phyloP scores from a whole-genome alignment of 2,113 vertebrate species.

The Oreochromis tanganicae region DNA sequence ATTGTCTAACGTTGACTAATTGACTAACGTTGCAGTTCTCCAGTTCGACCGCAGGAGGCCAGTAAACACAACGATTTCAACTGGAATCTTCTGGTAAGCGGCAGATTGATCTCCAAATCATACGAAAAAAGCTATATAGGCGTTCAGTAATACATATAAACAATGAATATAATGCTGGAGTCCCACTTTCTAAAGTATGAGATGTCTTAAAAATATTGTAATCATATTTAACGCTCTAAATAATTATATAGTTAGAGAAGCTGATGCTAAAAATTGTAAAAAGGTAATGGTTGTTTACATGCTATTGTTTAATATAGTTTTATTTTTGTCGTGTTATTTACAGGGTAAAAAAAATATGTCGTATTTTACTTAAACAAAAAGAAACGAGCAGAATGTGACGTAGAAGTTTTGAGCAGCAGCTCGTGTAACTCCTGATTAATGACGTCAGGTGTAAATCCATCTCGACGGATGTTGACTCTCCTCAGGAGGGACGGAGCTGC shows the following conservation, averaged over 20 bases:
- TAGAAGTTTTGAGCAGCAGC: background rate
- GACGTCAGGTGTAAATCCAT: slow-evolving; percentile 38
- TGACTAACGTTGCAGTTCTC: background rate
- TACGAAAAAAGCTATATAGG: background rate
- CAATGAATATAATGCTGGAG: background rate
- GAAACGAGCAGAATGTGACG: background rate
- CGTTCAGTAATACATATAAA: background rate
- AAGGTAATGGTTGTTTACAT: background rate
- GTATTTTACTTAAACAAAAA: background rate
- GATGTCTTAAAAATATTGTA: background rate
- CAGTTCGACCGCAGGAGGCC: background rate
- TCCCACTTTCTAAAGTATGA: background rate
- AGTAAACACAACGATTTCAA: background rate
- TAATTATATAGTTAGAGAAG: background rate
- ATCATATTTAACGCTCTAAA: background rate
- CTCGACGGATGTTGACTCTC: slow-evolving; percentile 37
- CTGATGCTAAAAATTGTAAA: background rate
- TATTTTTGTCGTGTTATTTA: background rate
- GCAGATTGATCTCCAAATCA: background rate
- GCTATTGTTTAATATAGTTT: background rate
- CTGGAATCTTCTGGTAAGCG: background rate
- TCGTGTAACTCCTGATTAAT: background rate
- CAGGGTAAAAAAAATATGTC: background rate
- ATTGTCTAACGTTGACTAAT: background rate
- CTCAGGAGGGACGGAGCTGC: background rate